These are phyloP conservation scores for Apoderus coryli DNA, from an alignment of 2,888 invertebrate species.

Conservation along the genomic window DNA sequence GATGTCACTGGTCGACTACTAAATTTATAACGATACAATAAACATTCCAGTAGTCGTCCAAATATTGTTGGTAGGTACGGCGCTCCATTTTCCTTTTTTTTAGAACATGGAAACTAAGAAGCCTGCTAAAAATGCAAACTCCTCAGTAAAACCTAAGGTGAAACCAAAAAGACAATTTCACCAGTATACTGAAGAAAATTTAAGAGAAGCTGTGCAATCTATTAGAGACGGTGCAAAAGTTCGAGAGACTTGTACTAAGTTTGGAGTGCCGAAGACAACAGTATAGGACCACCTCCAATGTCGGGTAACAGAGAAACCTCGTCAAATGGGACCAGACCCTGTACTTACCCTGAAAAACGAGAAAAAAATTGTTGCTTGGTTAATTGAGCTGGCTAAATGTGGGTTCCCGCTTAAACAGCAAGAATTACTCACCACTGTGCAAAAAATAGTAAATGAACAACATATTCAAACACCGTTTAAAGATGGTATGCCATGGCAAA, in stretches of 20 bases:
- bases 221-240: no score
- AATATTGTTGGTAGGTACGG: no score
- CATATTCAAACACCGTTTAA: constrained; percentile 12
- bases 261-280: constrained; percentile 10
- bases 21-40: no score
- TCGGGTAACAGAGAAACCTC: constrained; percentile 9
- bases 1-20: no score
- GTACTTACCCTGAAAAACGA: constrained; percentile 12
- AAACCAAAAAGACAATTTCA: no score
- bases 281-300: constrained; percentile 13
- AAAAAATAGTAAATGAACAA: constrained; percentile 16
- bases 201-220: no score
- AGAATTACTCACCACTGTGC: constrained; percentile 19
- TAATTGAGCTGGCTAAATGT: constrained; percentile 19
- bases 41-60: no score
- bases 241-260: constrained; percentile 8
- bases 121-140: no score
- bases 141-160: no score
- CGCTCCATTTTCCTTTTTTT: no score
- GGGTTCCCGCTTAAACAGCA: constrained; percentile 22
- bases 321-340: constrained; percentile 12
- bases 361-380: constrained; percentile 17
- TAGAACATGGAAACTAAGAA: no score
- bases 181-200: no score
- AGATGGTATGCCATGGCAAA: constrained; percentile 13